Evolutionary conservation across 1,140 invertebrate genomes (phyloP), one percentile per base, ranked within the genome.

Genomic region (Sminthurides bifidus): DNA sequence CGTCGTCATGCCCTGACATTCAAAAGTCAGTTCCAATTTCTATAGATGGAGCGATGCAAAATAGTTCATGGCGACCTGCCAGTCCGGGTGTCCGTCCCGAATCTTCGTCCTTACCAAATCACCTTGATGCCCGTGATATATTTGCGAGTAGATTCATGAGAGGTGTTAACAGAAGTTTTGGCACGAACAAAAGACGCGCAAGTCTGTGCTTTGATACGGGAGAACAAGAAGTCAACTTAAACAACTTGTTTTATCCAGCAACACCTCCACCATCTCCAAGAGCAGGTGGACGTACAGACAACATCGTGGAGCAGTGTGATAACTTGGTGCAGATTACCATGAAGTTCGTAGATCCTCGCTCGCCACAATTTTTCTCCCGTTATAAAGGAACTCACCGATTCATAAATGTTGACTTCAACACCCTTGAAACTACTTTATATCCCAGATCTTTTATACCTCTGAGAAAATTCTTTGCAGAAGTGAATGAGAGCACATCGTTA

Each of bases 401-500:
- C 56, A 71, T 81, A n/a, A 74, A 76, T 51, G 81, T 96, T 5
- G 84, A 94, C 68, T 93, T 96, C 68, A 94, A 91, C 68, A 84
- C 87, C 64, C 71, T 97, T 40, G 90, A 94, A 67, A 75, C 93
- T 29, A 81, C 88, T 12, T 79, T 96, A 23, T 94, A 88, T 68
- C 82, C 92, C 17, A 69, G 51, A 10, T 58, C 62, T 12, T 64
- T 64, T 46, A 35, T 49, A 17, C 53, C 53, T 46, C 31, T 64
- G 3, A 45, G 62, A 12, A 48, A 51, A 26, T 64, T 64, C 41
- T 64, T 64, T 37, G 19, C 50, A 26, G 62, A 64, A 26, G 62
- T 26, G 41, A 60, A 33, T 17, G 27, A 31, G 40, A 52, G 27
- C 24, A 5, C n/a, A 21, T 4, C 21, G 6, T 6, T 6, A 29